phyloP scores from a whole-genome alignment of 1,140 invertebrate genomes.

The Oscheius sp. region DNA sequence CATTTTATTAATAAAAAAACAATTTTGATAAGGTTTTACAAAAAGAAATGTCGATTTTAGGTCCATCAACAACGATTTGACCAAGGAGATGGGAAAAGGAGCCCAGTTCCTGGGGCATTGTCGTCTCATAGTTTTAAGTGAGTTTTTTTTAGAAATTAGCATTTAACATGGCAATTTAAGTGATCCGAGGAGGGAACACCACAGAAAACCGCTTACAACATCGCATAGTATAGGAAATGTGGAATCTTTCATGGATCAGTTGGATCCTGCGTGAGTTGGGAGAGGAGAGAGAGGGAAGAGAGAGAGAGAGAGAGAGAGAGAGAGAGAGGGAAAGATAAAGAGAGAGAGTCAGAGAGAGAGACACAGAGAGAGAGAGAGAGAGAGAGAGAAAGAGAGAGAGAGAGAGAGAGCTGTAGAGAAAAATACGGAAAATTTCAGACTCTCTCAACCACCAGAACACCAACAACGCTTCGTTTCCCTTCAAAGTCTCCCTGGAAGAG shows the following conservation, averaged over 20 bases:
- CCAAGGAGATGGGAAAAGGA: not conserved
- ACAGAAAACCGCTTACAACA: constrained; percentile 17
- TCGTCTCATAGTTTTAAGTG: constrained; percentile 17
- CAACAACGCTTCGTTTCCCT: constrained; percentile 32
- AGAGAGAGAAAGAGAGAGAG: no score
- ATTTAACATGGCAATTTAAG: not conserved
- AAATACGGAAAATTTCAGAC: not conserved
- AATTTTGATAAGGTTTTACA: no score
- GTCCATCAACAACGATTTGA: not conserved
- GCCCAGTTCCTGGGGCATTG: not conserved
- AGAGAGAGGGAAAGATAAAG: no score
- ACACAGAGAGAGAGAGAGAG: no score
- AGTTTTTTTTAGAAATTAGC: not conserved
- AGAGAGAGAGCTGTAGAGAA: no score
- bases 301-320: no score
- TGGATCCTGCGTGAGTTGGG: constrained; percentile 13
- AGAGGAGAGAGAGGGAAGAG: not conserved
- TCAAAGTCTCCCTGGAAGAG: constrained; percentile 33
- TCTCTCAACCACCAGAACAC: constrained; percentile 5
- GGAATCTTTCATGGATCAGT: constrained; percentile 17
- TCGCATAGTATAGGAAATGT: constrained; percentile 36
- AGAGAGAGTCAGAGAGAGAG: not conserved
- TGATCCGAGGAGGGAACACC: constrained; percentile 1
- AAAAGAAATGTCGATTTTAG: no score
- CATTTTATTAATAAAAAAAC: no score